Conservation (phyloP, 2,888 invertebrate genomes). For the Ametastegia equiseti region DNA sequence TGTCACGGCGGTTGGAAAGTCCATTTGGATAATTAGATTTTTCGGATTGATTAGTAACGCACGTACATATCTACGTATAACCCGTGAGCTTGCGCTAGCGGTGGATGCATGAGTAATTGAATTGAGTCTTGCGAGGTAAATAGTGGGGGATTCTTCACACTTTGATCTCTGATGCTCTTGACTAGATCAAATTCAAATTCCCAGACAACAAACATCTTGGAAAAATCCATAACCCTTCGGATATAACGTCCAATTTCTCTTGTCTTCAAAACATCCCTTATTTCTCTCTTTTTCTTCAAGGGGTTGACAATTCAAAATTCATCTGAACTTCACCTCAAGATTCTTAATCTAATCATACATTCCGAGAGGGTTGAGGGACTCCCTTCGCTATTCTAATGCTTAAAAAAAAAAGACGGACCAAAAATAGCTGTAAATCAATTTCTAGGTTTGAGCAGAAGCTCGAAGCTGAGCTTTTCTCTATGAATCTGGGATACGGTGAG, state of each 20-base stretch:
- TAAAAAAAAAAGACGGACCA: not conserved
- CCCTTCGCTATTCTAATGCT: not conserved
- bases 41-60: constrained; percentile 39
- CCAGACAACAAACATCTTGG: not conserved
- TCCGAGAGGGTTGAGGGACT: not conserved
- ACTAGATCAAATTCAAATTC: too few relatives aligned
- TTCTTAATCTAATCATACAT: not conserved
- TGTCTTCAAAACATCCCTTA: not conserved
- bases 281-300: not conserved
- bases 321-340: not conserved
- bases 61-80: too few relatives aligned
- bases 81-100: not conserved
- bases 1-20: constrained; percentile 21
- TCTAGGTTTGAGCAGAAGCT: not conserved
- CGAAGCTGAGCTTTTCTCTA: not conserved
- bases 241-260: not conserved
- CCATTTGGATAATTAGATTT: constrained; percentile 47
- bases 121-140: not conserved
- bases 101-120: not conserved
- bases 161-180: too few relatives aligned
- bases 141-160: not conserved
- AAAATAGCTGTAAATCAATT: not conserved
- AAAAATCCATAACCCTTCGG: not conserved
- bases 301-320: not conserved
- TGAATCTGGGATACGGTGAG: not conserved